These are phyloP conservation scores for Pseudomyrmex dendroicus DNA, from an alignment of 1,140 invertebrate genomes.

Conservation along the genomic window DNA sequence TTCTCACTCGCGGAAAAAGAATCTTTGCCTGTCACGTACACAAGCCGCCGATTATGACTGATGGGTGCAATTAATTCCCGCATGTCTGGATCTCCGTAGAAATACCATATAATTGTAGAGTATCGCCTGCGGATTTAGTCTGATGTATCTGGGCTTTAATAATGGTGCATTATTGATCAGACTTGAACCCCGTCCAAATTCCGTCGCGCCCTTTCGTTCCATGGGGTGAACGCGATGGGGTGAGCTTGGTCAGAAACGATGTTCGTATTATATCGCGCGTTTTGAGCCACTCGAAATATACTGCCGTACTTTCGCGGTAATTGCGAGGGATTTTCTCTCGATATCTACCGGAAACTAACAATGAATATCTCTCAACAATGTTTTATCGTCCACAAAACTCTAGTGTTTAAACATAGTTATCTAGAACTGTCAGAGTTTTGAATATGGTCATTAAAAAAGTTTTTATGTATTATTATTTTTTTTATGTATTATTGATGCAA, in stretches of 20 bases:
- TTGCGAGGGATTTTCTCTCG: slow-evolving; percentile 68
- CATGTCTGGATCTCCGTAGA: slow-evolving; percentile 73
- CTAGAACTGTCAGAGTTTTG: too few relatives aligned
- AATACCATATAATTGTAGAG: slow-evolving; percentile 74
- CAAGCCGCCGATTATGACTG: slow-evolving; percentile 40
- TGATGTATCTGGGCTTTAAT: slow-evolving; percentile 77
- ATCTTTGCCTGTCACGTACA: slow-evolving; percentile 5
- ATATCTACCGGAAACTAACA: neutral
- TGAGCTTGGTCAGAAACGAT: slow-evolving; percentile 71
- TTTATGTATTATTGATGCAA: neutral
- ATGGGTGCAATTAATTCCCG: slow-evolving; percentile 72
- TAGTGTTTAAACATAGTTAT: too few relatives aligned
- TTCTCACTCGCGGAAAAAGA: neutral
- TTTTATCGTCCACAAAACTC: too few relatives aligned
- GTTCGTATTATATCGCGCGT: slow-evolving; percentile 37
- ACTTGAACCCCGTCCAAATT: slow-evolving; percentile 79
- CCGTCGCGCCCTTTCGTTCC: slow-evolving; percentile 69
- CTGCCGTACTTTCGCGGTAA: slow-evolving; percentile 48
- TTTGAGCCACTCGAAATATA: slow-evolving; percentile 48
- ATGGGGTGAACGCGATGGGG: slow-evolving; percentile 64
- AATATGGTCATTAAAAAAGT: neutral
- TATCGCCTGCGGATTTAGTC: slow-evolving; percentile 71
- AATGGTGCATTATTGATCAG: slow-evolving; percentile 81
- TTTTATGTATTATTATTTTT: too few relatives aligned
- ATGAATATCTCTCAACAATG: too few relatives aligned